phyloP scores from a whole-genome alignment of 2,113 vertebrate species.

The Equus przewalskii region DNA sequence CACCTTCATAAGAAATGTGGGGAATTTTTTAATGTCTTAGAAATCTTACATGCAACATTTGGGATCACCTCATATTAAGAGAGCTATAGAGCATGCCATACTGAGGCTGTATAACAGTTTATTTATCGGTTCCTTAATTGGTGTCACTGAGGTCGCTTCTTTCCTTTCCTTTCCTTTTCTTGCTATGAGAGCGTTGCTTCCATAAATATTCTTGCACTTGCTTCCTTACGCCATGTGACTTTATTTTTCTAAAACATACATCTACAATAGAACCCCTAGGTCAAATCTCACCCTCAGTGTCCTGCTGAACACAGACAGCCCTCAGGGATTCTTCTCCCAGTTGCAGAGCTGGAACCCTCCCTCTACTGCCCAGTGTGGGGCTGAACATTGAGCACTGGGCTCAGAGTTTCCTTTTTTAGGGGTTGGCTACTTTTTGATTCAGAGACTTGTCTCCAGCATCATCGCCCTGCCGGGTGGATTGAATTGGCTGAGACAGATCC shows the following conservation, averaged over 20 bases:
- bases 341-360: background rate
- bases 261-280: background rate
- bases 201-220: too few relatives aligned
- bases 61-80: background rate
- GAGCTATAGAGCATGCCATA: background rate
- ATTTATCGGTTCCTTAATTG: background rate
- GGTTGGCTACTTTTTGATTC: background rate
- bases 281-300: background rate
- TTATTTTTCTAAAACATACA: background rate
- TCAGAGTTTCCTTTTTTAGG: background rate
- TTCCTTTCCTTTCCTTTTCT: background rate
- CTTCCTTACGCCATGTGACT: rapidly evolving
- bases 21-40: background rate
- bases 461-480: background rate
- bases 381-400: rapidly evolving
- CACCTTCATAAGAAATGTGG: background rate
- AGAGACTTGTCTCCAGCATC: background rate
- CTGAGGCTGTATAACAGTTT: background rate
- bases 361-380: rapidly evolving
- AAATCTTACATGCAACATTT: background rate
- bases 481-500: background rate
- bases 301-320: background rate
- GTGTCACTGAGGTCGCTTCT: too few relatives aligned
- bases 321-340: background rate
- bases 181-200: background rate